A percentile compares a stretch with the other conserved stretches of the same genome.
Conservation (phyloP, 2,888 invertebrate species). For the Gasteruption jaculator region DNA sequence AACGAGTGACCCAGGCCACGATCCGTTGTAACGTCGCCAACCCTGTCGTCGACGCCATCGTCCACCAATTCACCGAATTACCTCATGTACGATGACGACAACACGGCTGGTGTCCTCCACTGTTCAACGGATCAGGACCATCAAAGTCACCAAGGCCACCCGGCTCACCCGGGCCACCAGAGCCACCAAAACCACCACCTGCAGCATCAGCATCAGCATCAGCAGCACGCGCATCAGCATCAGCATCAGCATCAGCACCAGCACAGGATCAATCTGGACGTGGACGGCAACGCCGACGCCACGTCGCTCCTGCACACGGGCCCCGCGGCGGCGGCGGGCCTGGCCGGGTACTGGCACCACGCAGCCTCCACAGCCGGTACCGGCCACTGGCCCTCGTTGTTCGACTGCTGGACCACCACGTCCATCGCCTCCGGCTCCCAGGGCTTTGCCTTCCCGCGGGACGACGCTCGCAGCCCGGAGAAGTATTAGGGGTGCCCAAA, state of each 20-base stretch:
- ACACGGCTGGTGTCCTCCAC: no score
- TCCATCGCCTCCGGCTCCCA: slow-evolving; percentile 41
- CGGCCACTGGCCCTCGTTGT: slow-evolving; percentile 47
- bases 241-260: slow-evolving; percentile 33
- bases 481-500: no score
- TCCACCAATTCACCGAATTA: slow-evolving; percentile 47
- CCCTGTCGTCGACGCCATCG: slow-evolving; percentile 47
- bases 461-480: slow-evolving; percentile 39
- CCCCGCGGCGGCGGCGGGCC: slow-evolving; percentile 18
- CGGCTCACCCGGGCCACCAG: no score
- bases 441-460: slow-evolving; percentile 38
- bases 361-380: slow-evolving; percentile 41
- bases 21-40: slow-evolving; percentile 48
- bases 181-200: no score
- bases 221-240: no score
- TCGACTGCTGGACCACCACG: slow-evolving; percentile 46
- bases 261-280: no score
- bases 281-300: no score
- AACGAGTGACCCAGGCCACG: slow-evolving; percentile 49
- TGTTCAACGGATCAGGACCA: slow-evolving; percentile 48
- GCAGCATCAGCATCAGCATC: no score
- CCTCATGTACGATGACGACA: slow-evolving; percentile 47
- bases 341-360: slow-evolving; percentile 48
- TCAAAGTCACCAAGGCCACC: no score
- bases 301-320: no score